Evolutionary conservation across 2,113 vertebrate genomes (phyloP).

Genomic region (Motacilla tschutschensis): DNA sequence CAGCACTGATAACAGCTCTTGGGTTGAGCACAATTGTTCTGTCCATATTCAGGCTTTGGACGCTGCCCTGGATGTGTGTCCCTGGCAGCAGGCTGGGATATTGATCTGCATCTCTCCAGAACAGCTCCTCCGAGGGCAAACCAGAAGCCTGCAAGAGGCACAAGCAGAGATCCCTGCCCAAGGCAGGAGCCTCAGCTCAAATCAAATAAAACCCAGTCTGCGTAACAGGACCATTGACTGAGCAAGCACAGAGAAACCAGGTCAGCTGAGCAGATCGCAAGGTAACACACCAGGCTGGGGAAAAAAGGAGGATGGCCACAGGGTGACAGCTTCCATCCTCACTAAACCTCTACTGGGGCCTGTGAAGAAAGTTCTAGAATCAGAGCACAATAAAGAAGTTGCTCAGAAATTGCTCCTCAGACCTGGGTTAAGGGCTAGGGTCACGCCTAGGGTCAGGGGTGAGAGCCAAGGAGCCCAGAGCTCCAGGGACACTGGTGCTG

Average conservation of each 20-base stretch:
- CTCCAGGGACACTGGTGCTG: neutral
- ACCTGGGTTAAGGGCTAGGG: neutral
- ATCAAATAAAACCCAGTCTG: neutral
- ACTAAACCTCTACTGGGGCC: neutral
- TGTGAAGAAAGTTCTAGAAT: neutral
- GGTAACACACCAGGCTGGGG: neutral
- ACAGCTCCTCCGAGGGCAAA: neutral
- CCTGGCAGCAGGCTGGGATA: neutral
- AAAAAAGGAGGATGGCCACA: neutral
- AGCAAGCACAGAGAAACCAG: conserved; percentile 10
- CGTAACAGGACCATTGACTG: fast-evolving
- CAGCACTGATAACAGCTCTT: neutral
- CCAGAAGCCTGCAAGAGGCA: neutral
- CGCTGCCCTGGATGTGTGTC: fast-evolving
- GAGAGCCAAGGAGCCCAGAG: neutral
- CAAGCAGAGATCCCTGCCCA: neutral
- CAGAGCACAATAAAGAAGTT: neutral
- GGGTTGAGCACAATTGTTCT: neutral
- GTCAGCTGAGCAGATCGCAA: neutral
- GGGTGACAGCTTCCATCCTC: neutral
- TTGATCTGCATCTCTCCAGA: neutral
- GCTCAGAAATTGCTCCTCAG: neutral
- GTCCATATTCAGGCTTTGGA: neutral
- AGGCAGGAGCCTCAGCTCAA: neutral
- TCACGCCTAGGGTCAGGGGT: neutral